Evolutionary conservation across 2,113 vertebrate genomes (phyloP), one percentile per base, ranked within the genome.

Genomic region (Cardinalis cardinalis): DNA sequence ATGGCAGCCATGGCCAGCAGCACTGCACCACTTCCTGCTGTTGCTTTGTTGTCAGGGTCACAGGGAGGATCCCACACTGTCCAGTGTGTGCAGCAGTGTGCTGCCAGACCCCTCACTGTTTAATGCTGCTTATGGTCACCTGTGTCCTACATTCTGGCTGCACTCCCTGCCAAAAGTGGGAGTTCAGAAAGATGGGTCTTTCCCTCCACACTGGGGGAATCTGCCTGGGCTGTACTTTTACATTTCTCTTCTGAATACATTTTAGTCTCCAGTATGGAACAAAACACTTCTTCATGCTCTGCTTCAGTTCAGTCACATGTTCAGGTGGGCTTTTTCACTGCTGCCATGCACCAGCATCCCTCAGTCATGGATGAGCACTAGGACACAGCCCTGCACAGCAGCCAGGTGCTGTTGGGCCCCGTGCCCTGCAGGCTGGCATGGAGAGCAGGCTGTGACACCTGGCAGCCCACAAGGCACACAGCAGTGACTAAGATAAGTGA

Each of bases 351-450:
- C 23, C 14, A n/a, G 36, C 52, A 40, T 77, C 46, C 20, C 29
- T 84, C n/a, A 24, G 68, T 36, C 77, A 8, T 41, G 59, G 66
- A 43, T 0, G 2, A 83, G 53, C 64, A 48, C 48, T 34, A 44
- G 46, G 20, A 32, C 69, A 49, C 36, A 43, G 69, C 61, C 68
- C 49, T 86, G 76, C 65, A 48, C 1, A 1, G 14, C 38, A 66
- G 61, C 87, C 46, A 15, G 64, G 25, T 74, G 44, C 61, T 0
- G 0, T 31, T 69, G 75, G 34, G 56, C 82, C 71, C 59, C 0
- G 0, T 65, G 76, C 53, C 76, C 70, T 63, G 12, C 32, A 55
- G 58, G 53, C 32, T 25, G 38, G 32, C 0, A 0, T 10, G 49
- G 28, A 76, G 75, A 80, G 69, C 68, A 41, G 36, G 25, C 53